A percentile compares a stretch with the other conserved stretches of the same genome.
Conservation (phyloP, 1,140 invertebrate genomes). For the Neotoxoptera formosana region DNA sequence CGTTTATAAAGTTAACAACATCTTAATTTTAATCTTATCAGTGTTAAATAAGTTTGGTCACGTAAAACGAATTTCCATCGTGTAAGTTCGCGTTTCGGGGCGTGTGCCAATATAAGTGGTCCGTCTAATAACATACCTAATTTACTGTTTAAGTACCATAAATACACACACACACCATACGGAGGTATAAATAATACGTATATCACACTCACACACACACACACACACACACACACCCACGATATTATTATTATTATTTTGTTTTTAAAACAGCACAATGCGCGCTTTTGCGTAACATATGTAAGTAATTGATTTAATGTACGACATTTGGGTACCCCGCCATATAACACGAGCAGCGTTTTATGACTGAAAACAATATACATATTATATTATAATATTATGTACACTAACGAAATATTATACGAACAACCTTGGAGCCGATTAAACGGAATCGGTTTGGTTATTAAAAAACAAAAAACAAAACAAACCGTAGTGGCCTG, state of each 20-base stretch:
- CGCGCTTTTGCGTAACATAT: background rate
- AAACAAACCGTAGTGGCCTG: background rate
- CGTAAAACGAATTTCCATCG: slow-evolving; percentile 22
- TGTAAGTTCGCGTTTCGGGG: background rate
- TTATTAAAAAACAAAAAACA: background rate
- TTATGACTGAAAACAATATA: background rate
- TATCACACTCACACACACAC: background rate
- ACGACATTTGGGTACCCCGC: background rate
- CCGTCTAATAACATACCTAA: background rate
- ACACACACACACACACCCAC: background rate
- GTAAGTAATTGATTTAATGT: background rate
- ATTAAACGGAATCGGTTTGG: background rate
- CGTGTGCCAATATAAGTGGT: background rate
- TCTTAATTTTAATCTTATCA: slow-evolving; percentile 37
- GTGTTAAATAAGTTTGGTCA: slow-evolving; percentile 27
- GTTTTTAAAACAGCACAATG: background rate
- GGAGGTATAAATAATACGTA: background rate
- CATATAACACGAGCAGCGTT: background rate
- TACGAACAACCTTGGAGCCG: background rate
- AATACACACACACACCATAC: background rate
- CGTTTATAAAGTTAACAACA: slow-evolving; percentile 15
- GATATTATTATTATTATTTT: background rate
- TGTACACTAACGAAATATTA: background rate
- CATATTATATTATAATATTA: too few relatives aligned
- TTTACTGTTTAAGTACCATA: slow-evolving; percentile 3